These are phyloP conservation scores for Tachyglossus aculeatus DNA, from an alignment of 2,797 vertebrate species.

Conservation along the genomic window DNA sequence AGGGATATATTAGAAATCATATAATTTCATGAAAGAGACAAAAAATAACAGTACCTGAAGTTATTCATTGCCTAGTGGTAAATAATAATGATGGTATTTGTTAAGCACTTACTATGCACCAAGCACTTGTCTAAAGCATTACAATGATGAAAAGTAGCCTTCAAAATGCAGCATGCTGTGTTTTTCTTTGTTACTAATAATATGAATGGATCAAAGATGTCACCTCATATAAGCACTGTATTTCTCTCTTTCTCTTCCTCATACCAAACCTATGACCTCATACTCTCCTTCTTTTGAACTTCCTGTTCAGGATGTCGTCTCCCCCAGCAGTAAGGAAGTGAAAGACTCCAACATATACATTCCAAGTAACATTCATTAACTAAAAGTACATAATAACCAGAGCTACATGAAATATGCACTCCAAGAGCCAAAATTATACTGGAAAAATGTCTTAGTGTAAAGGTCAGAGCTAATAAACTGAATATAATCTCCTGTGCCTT, in stretches of 20 bases:
- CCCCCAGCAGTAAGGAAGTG: slow-evolving; percentile 66
- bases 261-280: slow-evolving; percentile 29
- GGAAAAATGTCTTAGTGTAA: slow-evolving; percentile 67
- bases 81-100: too few species aligned
- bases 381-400: slow-evolving; percentile 66
- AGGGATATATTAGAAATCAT: too few species aligned
- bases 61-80: too few species aligned
- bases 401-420: slow-evolving; percentile 70
- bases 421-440: slow-evolving; percentile 69
- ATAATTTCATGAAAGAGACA: too few species aligned
- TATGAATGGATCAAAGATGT: too few species aligned
- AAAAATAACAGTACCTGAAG: too few species aligned
- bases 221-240: neutral
- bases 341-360: slow-evolving; percentile 52
- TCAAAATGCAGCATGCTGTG: too few species aligned
- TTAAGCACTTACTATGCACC: too few species aligned
- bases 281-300: slow-evolving; percentile 19
- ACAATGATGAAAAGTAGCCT: too few species aligned
- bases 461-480: slow-evolving; percentile 73
- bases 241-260: neutral
- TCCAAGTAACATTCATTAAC: slow-evolving; percentile 65
- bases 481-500: slow-evolving; percentile 73
- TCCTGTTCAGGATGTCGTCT: slow-evolving; percentile 61
- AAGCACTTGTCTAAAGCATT: too few species aligned
- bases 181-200: too few species aligned